Percentiles rank a stretch among this genome's conserved stretches.
These are phyloP conservation scores for Petrocephalus schoutedeni DNA, from an alignment of 2,797 vertebrate species.

Conservation along the genomic window DNA sequence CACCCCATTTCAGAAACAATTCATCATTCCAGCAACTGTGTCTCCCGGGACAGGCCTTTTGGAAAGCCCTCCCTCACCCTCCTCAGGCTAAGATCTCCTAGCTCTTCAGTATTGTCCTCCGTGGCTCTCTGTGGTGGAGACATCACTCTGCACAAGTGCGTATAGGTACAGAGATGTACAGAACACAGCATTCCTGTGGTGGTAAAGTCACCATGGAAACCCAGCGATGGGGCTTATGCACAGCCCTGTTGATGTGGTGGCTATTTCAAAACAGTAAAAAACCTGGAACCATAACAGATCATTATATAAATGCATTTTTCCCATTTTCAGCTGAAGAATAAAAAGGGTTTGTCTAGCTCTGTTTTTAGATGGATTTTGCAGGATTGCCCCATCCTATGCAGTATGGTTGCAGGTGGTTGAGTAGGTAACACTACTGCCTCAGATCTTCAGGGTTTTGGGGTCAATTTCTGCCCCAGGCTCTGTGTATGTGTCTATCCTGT, in stretches of 20 bases:
- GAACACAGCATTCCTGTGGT: background rate
- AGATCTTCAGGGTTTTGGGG: background rate
- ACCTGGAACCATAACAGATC: background rate
- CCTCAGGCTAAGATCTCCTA: background rate
- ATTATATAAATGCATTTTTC: background rate
- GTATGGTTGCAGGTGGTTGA: background rate
- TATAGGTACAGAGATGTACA: slow-evolving; percentile 7
- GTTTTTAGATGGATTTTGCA: background rate
- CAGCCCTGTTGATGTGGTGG: background rate
- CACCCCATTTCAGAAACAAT: background rate
- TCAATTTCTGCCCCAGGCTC: background rate
- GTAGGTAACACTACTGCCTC: background rate
- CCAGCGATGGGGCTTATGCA: background rate
- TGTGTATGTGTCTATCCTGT: background rate
- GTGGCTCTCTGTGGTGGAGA: background rate
- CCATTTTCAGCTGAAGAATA: background rate
- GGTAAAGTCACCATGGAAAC: slow-evolving; percentile 11
- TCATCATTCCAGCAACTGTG: background rate
- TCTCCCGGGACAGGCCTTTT: background rate
- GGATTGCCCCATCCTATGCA: background rate
- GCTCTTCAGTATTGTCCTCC: background rate
- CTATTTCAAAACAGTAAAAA: background rate
- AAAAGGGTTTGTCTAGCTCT: background rate
- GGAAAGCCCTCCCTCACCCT: background rate
- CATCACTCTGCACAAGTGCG: background rate